Evolutionary conservation across 2,888 invertebrate genomes (phyloP).

Genomic region (Lydus trimaculatus): DNA sequence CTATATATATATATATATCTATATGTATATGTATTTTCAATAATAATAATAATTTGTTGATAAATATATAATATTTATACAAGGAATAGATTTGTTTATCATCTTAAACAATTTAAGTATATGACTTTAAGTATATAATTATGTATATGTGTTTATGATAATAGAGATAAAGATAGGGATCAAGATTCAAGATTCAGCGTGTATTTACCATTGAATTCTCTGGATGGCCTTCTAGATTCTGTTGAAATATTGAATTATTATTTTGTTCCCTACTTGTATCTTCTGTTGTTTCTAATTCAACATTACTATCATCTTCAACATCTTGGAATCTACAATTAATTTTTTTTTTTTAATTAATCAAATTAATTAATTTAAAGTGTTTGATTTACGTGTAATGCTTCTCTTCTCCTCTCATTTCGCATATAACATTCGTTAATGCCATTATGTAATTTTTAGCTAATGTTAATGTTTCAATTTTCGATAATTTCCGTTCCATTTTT

Average conservation of each 20-base stretch:
- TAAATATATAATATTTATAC: conserved; percentile 6
- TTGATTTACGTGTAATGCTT: conserved; percentile 68
- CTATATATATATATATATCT: not conserved
- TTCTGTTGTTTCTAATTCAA: conserved; percentile 52
- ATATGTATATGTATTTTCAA: not conserved
- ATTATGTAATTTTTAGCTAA: conserved; percentile 85
- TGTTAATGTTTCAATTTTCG: conserved; percentile 82
- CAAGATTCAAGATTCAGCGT: conserved; percentile 38
- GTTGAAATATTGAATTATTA: conserved; percentile 65
- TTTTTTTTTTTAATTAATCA: not conserved
- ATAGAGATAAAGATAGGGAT: not conserved
- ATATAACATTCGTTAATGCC: conserved; percentile 81
- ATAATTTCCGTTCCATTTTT: conserved; percentile 77
- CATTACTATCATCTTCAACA: conserved; percentile 56
- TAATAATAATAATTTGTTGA: not conserved
- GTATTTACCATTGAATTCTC: conserved; percentile 53
- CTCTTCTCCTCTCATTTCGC: conserved; percentile 77
- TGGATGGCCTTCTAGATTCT: conserved; percentile 62
- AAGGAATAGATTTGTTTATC: conserved; percentile 5
- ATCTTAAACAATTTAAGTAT: not conserved
- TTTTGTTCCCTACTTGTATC: conserved; percentile 60
- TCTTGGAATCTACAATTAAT: conserved; percentile 58
- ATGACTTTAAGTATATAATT: conserved; percentile 8
- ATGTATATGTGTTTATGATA: not conserved
- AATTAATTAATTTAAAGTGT: not conserved